Base-by-base conservation (phyloP, 2,113 vertebrate genomes). In the Lamprologus speciosus region DNA sequence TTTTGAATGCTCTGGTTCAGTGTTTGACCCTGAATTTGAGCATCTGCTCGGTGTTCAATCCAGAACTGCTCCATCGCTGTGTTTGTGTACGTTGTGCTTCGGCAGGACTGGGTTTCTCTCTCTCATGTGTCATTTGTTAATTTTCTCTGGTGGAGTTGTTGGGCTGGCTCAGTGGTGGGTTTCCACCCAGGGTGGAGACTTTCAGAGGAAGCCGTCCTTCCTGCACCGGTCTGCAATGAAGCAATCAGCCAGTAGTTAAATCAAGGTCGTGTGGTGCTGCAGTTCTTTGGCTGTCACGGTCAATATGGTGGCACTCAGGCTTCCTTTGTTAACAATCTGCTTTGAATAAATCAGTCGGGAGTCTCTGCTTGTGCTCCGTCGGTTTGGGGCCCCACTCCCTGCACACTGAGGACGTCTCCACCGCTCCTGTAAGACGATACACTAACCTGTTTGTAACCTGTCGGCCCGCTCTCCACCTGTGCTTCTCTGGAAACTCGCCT, bases 11-110 rank as follows among this genome's bases (percentile, higher is more conserved):
- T 78, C 1, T 8, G 42, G 23, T 31, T 50, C 45, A 50, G 42
- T 1, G 26, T 50, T 50, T 50, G 42, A 28, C 31, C 26, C 45
- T 28, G 21, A 31, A 3, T 50, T 17, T 17, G 42, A 28, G 42
- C 23, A 12, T 60, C 23, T 47, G 14, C 21, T 1, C 14, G 5
- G 5, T 70, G 65, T 70, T 23, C n/a, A 35, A 35, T 35, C 10
- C 1, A 73, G 23, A 40, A 10, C 40, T 26, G 40, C 40, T 45
- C 1, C 37, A 45, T 45, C 13, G 1, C 5, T 63, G 58, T 12
- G 17, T 50, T 31, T 19, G 23, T 75, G n/a, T 11, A 1, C 10
- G 17, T 40, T 70, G n/a, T 40, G 0, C 1, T 40, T 37, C 6
- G 19, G 17, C 58, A 63, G 58, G 58, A n/a, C 28, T 19, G 58